A percentile compares a stretch with the other conserved stretches of the same genome.
Conservation (phyloP, 2,888 invertebrate species). For the Nasonovia ribisnigri region DNA sequence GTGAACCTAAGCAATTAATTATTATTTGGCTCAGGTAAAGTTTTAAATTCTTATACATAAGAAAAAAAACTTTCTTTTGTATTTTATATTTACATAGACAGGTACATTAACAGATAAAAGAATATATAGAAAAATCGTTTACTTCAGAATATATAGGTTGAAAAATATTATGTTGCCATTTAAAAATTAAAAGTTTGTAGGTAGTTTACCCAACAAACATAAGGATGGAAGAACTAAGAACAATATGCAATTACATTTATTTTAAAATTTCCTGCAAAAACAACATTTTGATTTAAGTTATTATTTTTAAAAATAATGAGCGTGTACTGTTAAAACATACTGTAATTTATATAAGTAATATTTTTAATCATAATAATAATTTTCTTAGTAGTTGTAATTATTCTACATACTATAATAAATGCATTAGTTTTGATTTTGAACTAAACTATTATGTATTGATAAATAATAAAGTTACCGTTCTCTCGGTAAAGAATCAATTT, state of each 20-base stretch:
- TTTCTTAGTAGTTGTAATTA: neutral
- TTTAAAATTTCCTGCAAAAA: neutral
- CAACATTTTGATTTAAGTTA: neutral
- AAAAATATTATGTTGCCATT: neutral
- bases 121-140: neutral
- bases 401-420: neutral
- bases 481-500: neutral
- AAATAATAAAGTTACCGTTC: no score
- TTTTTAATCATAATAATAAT: neutral
- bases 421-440: neutral
- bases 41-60: neutral
- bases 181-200: neutral
- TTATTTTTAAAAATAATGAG: neutral
- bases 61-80: neutral
- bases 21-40: neutral
- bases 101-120: neutral
- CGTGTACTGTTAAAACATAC: neutral
- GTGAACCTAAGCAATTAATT: no score
- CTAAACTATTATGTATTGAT: neutral
- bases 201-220: neutral
- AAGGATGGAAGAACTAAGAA: neutral
- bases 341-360: neutral
- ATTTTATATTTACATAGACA: neutral
- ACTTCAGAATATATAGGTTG: neutral
- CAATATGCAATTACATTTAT: neutral